Conservation (phyloP, 2,797 vertebrate species). For the Siniperca obscura region DNA sequence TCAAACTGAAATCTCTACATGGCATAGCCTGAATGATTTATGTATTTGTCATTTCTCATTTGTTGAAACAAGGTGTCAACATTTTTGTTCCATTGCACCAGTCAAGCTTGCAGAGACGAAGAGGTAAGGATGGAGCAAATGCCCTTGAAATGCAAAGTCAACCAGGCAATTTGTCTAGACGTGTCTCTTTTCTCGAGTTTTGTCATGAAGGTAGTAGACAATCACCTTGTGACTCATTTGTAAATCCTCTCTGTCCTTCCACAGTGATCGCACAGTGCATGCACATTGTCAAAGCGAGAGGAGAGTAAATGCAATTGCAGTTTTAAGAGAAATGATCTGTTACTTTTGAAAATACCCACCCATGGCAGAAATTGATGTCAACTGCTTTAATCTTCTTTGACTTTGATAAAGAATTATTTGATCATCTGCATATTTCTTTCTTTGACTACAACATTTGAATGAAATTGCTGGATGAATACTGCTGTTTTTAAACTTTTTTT, state of each 20-base stretch:
- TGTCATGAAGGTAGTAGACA: conserved; percentile 33
- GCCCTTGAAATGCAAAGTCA: conserved; percentile 83
- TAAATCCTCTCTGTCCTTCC: conserved; percentile 38
- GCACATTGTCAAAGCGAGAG: neutral
- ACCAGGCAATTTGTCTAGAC: conserved; percentile 54
- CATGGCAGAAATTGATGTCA: conserved; percentile 17
- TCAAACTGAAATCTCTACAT: conserved; percentile 75
- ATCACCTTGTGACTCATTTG: conserved; percentile 49
- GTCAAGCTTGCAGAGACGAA: conserved; percentile 70
- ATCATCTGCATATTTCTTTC: conserved; percentile 19
- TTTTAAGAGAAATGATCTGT: conserved; percentile 21
- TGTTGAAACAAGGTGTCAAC: conserved; percentile 84
- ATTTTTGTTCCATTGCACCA: conserved; percentile 76
- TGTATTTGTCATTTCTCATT: conserved; percentile 87
- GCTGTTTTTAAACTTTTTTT: neutral
- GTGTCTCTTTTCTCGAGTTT: conserved; percentile 38
- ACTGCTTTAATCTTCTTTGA: conserved; percentile 43
- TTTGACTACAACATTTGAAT: conserved; percentile 13
- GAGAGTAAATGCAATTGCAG: neutral
- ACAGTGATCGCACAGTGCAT: conserved; percentile 1
- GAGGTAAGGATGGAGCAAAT: conserved; percentile 64
- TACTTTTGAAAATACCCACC: conserved; percentile 27
- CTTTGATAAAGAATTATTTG: conserved; percentile 43
- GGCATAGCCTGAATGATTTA: conserved; percentile 85
- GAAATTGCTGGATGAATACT: conserved; percentile 3